These are phyloP conservation scores for Paradoxurus hermaphroditus DNA, from an alignment of 2,113 vertebrate species.

Conservation along the genomic window DNA sequence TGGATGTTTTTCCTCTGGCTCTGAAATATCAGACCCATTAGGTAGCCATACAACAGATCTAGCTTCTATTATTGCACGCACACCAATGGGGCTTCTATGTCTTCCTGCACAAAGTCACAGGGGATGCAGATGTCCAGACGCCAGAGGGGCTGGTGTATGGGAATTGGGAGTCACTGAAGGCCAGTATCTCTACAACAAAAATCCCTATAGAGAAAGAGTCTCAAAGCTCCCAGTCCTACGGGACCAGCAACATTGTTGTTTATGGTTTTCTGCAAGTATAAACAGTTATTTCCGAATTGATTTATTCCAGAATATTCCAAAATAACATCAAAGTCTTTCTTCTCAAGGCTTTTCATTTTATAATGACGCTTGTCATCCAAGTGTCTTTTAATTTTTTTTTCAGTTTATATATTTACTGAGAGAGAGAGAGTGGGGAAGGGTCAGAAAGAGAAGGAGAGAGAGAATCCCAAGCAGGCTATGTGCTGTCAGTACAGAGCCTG, in stretches of 20 bases:
- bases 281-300: background rate
- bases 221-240: background rate
- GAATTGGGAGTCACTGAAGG: background rate
- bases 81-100: background rate
- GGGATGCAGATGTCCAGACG: background rate
- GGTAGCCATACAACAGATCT: background rate
- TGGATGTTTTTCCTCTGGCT: background rate
- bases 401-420: too few species aligned
- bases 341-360: background rate
- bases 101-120: background rate
- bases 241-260: background rate
- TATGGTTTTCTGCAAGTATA: background rate
- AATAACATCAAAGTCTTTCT: background rate
- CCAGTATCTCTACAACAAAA: background rate
- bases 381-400: background rate
- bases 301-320: background rate
- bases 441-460: too few species aligned
- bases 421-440: too few species aligned
- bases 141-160: background rate
- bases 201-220: background rate
- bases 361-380: background rate
- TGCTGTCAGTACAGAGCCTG: too few species aligned
- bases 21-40: background rate
- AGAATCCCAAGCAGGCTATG: too few species aligned
- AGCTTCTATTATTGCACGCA: background rate